Evolutionary conservation across 2,797 vertebrate species (phyloP).

Genomic region (Periparus ater): DNA sequence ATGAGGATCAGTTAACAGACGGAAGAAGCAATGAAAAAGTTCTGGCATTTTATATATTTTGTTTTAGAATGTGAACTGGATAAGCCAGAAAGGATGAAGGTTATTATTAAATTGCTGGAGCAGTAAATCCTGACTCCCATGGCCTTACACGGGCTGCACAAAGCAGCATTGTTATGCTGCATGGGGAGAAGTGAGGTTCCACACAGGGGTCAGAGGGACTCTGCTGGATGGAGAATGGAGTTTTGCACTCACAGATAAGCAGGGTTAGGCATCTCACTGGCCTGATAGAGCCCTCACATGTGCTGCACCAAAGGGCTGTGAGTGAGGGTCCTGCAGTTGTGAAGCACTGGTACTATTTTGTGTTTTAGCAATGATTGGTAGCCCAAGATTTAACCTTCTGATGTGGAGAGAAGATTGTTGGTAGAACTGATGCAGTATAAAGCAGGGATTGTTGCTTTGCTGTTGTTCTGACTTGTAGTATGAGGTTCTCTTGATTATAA

Average conservation of each 20-base stretch:
- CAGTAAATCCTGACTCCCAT: constrained; percentile 57
- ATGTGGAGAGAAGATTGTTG: not conserved
- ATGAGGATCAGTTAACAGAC: constrained; percentile 30
- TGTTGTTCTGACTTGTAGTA: not conserved
- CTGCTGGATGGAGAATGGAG: constrained; percentile 37
- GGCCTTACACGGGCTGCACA: constrained; percentile 57
- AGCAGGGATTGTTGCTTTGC: not conserved
- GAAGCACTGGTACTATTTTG: not conserved
- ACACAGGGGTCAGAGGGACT: constrained; percentile 41
- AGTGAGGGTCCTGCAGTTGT: not conserved
- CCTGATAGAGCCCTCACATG: not conserved
- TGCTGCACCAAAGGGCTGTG: not conserved
- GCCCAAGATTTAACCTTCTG: not conserved
- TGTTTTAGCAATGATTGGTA: not conserved
- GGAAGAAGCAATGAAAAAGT: not conserved
- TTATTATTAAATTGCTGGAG: constrained; percentile 56
- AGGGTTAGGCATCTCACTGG: constrained; percentile 33
- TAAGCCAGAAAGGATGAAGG: constrained; percentile 49
- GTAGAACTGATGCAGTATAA: not conserved
- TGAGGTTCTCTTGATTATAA: not conserved
- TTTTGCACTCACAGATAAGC: constrained; percentile 57
- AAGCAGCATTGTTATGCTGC: constrained; percentile 58
- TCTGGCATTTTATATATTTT: constrained; percentile 4
- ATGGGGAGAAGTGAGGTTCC: constrained; percentile 26
- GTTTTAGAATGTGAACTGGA: constrained; percentile 27